Base-by-base conservation (phyloP, 2,888 invertebrate species). In the Leptinotarsa haldemani region DNA sequence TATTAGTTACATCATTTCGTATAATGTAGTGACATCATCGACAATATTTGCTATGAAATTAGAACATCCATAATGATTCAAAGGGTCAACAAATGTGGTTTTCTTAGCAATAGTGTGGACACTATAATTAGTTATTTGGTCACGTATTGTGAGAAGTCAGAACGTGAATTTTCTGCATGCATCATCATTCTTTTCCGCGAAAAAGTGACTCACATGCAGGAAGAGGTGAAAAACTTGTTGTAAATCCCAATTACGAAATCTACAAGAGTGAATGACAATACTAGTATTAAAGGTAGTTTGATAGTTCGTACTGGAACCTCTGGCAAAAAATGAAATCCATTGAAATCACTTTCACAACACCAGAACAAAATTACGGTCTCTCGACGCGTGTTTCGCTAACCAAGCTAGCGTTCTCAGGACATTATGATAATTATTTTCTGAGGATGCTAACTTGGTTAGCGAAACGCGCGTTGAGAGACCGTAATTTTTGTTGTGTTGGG, bases 21-120 rank as follows among this genome's bases (percentile, higher is more conserved):
- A 56, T 56, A 56, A 22, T 56, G 22, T 13, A 56, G 15, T 56
- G 56, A 56, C 56, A 56, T 56, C 56, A 56, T 56, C 56, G 56
- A 56, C 56, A 56, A 20, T 56, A 22, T 56, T 56, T 56, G 56
- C 22, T 56, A 13, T 22, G 56, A 56, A 56, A 56, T 56, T 56
- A 56, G 56, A 56, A 22, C 56, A 56, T 22, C 20, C 20, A 20
- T 56, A 56, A 56, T 56, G 53, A 56, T 56, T 56, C 56, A 56
- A 56, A 56, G 56, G 56, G 18, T 56, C 56, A 56, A 56, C 56
- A 56, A 56, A 13, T 56, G 56, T 56, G 56, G 56, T 56, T 56
- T 56, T 56, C 20, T 56, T 18, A 56, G 22, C 20, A 56, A 56
- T 56, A 56, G 7, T 56, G 53, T 7, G 53, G 53, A 56, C 53